Evolutionary conservation across 1,140 invertebrate genomes (phyloP), one percentile per base, ranked within the genome.

Genomic region (Oscheius sp.): DNA sequence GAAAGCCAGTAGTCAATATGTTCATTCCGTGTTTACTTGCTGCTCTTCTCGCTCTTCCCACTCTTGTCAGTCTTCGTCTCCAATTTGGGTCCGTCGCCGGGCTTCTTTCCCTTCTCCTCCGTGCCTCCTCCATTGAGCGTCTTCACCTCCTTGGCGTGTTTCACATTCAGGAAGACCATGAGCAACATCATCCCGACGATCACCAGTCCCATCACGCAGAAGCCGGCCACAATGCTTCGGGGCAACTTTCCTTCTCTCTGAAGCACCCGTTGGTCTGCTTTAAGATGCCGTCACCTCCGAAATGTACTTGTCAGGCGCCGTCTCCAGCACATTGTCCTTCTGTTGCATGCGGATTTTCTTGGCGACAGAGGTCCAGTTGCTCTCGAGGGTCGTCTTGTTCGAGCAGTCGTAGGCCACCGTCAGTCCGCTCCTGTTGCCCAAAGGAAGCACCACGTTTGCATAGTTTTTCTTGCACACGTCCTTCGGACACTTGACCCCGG

Each of bases 331-430:
- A 26, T 55, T 55, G 7, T 55, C 7, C 49, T 55, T 7, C 49
- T 55, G 49, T 23, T 55, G 7, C 15, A 15, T 7, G 7, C 23
- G 23, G 49, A 63, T 63, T 13, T 23, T 42, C 4, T 42, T n/a
- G 61, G n/a, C 34, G 61, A 63, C 34, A n/a, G 61, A 7, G 13
- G 23, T 63, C 64, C 64, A 63, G 36, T 42, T 26, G 61, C 13
- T 63, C 28, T 42, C 18, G 10, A 13, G 23, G 15, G 7, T 7
- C 49, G 15, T n/a, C n/a, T n/a, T n/a, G n/a, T n/a, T n/a, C n/a
- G n/a, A n/a, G 28, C 49, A 55, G 49, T 26, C 49, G 49, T 55
- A 55, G 49, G 49, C 23, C 7, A 55, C 49, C 49, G 49, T 23
- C 7, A 23, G 23, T 55, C 49, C 38, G n/a, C 10, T 10, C n/a